Base-by-base conservation (phyloP, 1,140 invertebrate genomes). In the Meteorus sp. region DNA sequence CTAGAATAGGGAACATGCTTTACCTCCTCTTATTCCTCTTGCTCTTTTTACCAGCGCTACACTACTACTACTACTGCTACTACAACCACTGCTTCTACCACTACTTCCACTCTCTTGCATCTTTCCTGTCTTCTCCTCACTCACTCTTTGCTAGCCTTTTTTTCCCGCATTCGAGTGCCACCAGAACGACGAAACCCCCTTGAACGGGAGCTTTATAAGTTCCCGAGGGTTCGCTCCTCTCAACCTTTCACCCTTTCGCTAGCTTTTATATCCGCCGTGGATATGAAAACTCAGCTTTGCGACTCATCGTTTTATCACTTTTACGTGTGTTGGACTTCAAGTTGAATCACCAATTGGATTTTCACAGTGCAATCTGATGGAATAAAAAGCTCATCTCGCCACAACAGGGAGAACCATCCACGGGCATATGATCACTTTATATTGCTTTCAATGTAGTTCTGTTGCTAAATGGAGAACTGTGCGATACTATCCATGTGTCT, bases 201-300 rank as follows among this genome's bases (percentile, higher is more conserved):
- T 47, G 55, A 37, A 57, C 31, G 25, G 33, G 35, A n/a, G 55
- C 45, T 57, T 48, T 57, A 57, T 57, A 57, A 48, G 43, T 57
- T 57, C 37, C 55, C 23, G 29, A 39, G 55, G 55, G 55, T 57
- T 48, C 39, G 35, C 29, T 31, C 25, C 44, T 47, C 15, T 11
- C 33, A 35, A 39, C 55, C 33, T 48, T 57, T 56, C 27, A 31
- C 44, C 47, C 43, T 22, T 29, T 23, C 13, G 19, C 52, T 3
- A 35, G 17, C 39, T 55, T 44, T 13, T 57, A 23, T 37, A 52
- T 31, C 22, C 8, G 35, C 15, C 29, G 6, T 15, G 35, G 35
- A 39, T 39, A 48, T 48, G 22, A 52, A 52, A 52, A 52, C 50
- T 48, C 31, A 20, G 8, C 31, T 33, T 20, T 8, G 37, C 29